These are phyloP conservation scores for Dione vanillae DNA, from an alignment of 2,888 invertebrate species.

Conservation along the genomic window DNA sequence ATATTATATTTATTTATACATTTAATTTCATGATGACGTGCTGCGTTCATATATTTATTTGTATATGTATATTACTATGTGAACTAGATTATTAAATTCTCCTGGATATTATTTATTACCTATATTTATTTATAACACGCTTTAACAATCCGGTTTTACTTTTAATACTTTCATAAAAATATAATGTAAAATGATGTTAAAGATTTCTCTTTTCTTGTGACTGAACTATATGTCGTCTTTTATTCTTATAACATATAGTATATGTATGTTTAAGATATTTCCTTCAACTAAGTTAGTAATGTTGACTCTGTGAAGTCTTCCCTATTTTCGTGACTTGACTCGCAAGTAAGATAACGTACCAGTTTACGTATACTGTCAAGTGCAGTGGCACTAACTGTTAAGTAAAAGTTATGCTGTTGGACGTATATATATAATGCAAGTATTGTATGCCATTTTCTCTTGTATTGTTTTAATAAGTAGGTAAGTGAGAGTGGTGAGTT, in stretches of 20 bases:
- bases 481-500: no score
- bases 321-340: slow-evolving; percentile 12
- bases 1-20: background rate
- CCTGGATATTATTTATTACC: background rate
- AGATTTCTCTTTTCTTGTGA: no score
- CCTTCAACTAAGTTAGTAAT: slow-evolving; percentile 1
- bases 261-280: background rate
- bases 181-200: no score
- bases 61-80: background rate
- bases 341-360: background rate
- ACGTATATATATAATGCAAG: no score
- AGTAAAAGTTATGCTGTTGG: background rate
- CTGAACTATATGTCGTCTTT: no score
- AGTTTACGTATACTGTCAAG: background rate
- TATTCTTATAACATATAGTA: no score
- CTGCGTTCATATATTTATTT: background rate
- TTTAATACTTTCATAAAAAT: no score
- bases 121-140: no score
- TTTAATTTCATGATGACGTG: background rate
- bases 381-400: background rate
- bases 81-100: background rate
- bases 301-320: slow-evolving; percentile 2
- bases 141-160: no score
- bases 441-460: no score
- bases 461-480: no score